phyloP scores from a whole-genome alignment of 2,797 vertebrate genomes.

The Megaceryle alcyon region DNA sequence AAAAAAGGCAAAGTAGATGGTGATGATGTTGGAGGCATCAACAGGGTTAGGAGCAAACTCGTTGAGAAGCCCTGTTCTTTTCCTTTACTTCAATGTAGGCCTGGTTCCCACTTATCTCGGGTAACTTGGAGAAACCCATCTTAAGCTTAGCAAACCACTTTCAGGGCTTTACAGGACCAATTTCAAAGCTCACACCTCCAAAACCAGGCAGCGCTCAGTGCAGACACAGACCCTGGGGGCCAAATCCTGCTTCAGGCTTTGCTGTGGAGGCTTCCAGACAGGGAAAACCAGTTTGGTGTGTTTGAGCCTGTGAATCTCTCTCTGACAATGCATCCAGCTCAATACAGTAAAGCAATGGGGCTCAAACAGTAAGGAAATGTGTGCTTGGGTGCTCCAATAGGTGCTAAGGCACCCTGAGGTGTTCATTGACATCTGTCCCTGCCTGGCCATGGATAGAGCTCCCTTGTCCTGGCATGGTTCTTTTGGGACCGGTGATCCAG shows the following conservation, averaged over 20 bases:
- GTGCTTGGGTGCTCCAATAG: fast-evolving
- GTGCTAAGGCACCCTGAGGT: background rate
- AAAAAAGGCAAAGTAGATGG: conserved; percentile 17
- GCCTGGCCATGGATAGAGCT: background rate
- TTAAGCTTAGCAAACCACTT: background rate
- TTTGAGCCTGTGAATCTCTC: background rate
- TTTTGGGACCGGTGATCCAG: background rate
- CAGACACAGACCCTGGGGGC: background rate
- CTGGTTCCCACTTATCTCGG: background rate
- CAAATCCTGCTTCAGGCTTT: background rate
- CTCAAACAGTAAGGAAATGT: background rate
- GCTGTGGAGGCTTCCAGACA: background rate
- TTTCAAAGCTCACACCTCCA: background rate
- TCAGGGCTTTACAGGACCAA: background rate
- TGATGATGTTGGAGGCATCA: background rate
- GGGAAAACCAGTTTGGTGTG: conserved; percentile 19
- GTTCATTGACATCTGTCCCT: background rate
- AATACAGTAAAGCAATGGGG: background rate
- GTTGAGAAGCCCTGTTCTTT: background rate
- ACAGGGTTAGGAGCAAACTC: background rate
- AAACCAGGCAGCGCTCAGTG: background rate
- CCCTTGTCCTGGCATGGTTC: background rate
- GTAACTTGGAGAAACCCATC: fast-evolving
- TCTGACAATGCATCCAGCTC: background rate
- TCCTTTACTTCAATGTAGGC: background rate